A percentile compares a stretch with the other conserved stretches of the same genome.
Evolutionary conservation across 2,888 invertebrate genomes (phyloP).

Genomic region (Platerodrilus igneus): DNA sequence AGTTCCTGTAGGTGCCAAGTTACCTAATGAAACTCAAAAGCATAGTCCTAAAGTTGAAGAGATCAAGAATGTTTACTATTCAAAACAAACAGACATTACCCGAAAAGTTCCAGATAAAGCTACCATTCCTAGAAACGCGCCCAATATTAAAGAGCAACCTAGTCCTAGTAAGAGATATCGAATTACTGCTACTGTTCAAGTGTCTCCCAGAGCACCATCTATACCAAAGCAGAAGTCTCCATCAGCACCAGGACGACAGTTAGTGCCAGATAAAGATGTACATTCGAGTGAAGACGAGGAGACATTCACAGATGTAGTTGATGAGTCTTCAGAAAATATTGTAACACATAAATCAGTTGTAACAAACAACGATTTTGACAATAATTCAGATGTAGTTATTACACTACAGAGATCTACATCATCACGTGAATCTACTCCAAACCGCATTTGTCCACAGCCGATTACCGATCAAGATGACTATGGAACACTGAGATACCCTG

Average conservation of each 20-base stretch:
- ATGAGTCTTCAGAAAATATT: too few relatives aligned
- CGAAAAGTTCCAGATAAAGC: conserved; percentile 2
- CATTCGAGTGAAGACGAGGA: conserved; percentile 17
- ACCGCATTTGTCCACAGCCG: conserved; percentile 64
- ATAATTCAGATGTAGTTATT: conserved; percentile 60
- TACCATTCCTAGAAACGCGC: conserved; percentile 10
- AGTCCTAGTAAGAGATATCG: too few relatives aligned
- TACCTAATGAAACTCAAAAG: too few relatives aligned
- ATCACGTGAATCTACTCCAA: conserved; percentile 70
- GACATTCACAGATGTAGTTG: conserved; percentile 21
- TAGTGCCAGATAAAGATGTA: conserved; percentile 6
- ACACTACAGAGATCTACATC: conserved; percentile 70
- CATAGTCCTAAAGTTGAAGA: too few relatives aligned
- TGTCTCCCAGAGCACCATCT: conserved; percentile 28
- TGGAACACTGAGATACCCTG: conserved; percentile 65
- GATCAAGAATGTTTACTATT: too few relatives aligned
- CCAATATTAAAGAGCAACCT: conserved; percentile 4
- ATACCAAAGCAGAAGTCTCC: conserved; percentile 14
- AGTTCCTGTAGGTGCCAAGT: too few relatives aligned
- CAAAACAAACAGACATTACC: too few relatives aligned
- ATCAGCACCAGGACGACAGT: too few relatives aligned
- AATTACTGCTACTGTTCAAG: conserved; percentile 37
- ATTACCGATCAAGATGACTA: conserved; percentile 55
- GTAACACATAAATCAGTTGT: conserved; percentile 53
- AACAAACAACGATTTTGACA: conserved; percentile 40